These are phyloP conservation scores for Polydrusus tereticollis DNA, from an alignment of 2,888 invertebrate genomes.

Conservation along the genomic window DNA sequence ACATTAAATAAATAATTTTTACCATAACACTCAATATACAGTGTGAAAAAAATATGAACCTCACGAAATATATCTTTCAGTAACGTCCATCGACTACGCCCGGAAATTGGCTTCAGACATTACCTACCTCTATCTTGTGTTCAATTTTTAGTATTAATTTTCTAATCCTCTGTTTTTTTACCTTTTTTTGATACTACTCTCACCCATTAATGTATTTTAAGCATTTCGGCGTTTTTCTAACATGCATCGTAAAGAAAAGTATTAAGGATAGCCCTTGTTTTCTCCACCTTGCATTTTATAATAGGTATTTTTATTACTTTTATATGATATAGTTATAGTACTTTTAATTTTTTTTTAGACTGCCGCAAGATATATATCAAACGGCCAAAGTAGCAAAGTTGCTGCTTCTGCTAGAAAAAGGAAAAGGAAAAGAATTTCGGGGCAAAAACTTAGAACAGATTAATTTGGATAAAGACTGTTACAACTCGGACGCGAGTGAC, in stretches of 20 bases:
- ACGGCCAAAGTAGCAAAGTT: background rate
- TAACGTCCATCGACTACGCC: no score
- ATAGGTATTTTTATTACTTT: background rate
- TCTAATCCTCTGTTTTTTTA: no score
- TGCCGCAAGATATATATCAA: background rate
- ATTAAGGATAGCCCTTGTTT: background rate
- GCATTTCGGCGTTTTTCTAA: no score
- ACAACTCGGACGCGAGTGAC: background rate
- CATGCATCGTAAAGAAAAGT: background rate
- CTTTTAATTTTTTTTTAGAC: background rate
- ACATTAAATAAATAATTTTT: no score
- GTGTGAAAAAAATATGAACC: no score
- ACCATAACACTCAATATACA: no score
- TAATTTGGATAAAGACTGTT: background rate
- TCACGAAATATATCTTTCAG: no score
- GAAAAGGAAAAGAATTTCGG: background rate
- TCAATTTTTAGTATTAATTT: no score
- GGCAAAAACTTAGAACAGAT: background rate
- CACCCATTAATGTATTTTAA: no score
- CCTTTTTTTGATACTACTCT: no score
- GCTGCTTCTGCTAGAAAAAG: background rate
- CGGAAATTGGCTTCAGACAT: no score
- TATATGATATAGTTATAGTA: background rate
- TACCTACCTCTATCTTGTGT: no score
- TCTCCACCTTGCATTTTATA: background rate